Conservation (phyloP, 2,113 vertebrate genomes). For the Plecturocebus donacophilus region DNA sequence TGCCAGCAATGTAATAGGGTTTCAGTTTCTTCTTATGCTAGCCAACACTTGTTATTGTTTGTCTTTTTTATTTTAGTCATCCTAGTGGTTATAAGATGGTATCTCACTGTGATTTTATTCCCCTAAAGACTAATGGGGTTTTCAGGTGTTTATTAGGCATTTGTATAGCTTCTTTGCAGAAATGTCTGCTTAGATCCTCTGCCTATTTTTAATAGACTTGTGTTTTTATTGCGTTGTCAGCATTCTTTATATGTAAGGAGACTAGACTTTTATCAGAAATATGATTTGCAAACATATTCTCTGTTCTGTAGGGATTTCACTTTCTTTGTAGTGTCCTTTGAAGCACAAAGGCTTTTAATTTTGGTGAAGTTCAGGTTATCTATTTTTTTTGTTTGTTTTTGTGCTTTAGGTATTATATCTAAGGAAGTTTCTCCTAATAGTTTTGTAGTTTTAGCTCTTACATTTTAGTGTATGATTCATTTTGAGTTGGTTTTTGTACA, state of each 20-base stretch:
- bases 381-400: not conserved
- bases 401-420: not conserved
- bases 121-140: not conserved
- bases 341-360: not conserved
- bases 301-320: not conserved
- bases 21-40: not conserved
- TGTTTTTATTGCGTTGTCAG: not conserved
- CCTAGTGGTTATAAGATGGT: not conserved
- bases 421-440: not conserved
- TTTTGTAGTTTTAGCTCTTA: not conserved
- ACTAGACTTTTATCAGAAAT: not conserved
- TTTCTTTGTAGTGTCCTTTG: not conserved
- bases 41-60: not conserved
- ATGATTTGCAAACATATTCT: not conserved
- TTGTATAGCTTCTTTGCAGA: not conserved
- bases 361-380: not conserved
- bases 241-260: not conserved
- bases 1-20: not conserved
- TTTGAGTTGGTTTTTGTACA: not conserved
- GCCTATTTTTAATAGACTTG: not conserved
- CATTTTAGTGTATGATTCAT: not conserved
- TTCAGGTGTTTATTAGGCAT: not conserved
- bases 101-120: not conserved
- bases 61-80: not conserved
- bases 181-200: not conserved